Conservation (phyloP, 2,797 vertebrate genomes). For the Toxotes lorentzi region DNA sequence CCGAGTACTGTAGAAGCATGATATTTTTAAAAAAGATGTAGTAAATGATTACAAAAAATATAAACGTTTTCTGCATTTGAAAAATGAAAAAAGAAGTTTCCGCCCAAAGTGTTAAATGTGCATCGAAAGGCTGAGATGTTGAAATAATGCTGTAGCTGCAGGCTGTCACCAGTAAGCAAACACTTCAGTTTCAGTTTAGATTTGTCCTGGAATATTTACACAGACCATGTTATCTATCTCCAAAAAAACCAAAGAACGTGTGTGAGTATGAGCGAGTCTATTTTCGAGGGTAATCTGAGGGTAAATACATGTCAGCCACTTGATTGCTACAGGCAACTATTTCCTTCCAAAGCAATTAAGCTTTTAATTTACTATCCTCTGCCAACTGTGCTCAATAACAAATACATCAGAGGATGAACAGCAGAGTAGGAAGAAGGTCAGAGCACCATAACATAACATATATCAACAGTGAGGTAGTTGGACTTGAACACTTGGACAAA, state of each 20-base stretch:
- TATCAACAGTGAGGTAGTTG: conserved; percentile 4
- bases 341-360: conserved; percentile 49
- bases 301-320: conserved; percentile 40
- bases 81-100: not conserved
- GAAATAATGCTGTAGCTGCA: conserved; percentile 34
- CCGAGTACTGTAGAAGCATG: not conserved
- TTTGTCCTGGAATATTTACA: conserved; percentile 60
- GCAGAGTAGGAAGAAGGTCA: conserved; percentile 12
- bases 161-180: conserved; percentile 47
- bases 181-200: conserved; percentile 58
- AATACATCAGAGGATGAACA: conserved; percentile 14
- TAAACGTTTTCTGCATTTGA: not conserved
- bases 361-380: conserved; percentile 39
- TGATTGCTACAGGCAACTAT: conserved; percentile 31
- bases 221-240: conserved; percentile 36
- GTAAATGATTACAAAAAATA: not conserved
- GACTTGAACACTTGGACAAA: too few relatives aligned
- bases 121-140: conserved; percentile 15
- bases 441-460: not conserved
- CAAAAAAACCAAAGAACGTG: conserved; percentile 17
- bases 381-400: conserved; percentile 6
- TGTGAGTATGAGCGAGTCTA: not conserved
- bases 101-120: not conserved
- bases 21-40: not conserved
- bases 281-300: conserved; percentile 24